These are phyloP conservation scores for Macrosiphum euphorbiae DNA, from an alignment of 2,888 invertebrate species.

Conservation along the genomic window DNA sequence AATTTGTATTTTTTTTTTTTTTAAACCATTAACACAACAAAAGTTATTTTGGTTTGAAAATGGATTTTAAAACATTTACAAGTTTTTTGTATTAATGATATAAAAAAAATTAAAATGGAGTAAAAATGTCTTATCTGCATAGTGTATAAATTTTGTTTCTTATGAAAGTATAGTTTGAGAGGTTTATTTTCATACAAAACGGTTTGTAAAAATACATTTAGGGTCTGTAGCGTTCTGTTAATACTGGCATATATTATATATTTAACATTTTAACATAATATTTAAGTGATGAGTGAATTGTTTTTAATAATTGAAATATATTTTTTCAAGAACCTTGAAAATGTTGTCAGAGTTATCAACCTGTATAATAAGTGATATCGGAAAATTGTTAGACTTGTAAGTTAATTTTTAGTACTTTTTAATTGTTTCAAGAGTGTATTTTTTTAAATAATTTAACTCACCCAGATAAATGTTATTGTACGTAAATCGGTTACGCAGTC, in stretches of 20 bases:
- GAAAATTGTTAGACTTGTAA: not conserved
- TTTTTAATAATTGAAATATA: not conserved
- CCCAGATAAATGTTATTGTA: not conserved
- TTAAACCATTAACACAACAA: not conserved
- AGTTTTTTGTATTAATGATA: not conserved
- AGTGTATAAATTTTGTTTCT: not conserved
- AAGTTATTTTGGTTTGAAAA: not conserved
- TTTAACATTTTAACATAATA: not conserved
- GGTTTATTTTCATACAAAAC: not conserved
- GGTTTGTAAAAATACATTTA: not conserved
- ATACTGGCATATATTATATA: not conserved
- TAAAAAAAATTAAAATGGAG: not conserved
- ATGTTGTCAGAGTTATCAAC: constrained; percentile 26
- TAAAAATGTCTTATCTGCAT: not conserved
- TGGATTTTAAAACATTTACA: not conserved
- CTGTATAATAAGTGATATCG: constrained; percentile 13
- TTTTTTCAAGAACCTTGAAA: constrained; percentile 9
- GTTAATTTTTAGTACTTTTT: constrained; percentile 28
- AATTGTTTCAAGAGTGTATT: constrained; percentile 15
- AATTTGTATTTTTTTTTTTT: not conserved
- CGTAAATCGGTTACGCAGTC: not conserved
- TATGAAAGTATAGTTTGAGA: not conserved
- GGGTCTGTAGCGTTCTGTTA: not conserved
- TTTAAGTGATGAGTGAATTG: not conserved
- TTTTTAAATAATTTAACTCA: constrained; percentile 32